Evolutionary conservation across 2,113 vertebrate genomes (phyloP), one percentile per base, ranked within the genome.

Genomic region (Potamarius usumacintae): DNA sequence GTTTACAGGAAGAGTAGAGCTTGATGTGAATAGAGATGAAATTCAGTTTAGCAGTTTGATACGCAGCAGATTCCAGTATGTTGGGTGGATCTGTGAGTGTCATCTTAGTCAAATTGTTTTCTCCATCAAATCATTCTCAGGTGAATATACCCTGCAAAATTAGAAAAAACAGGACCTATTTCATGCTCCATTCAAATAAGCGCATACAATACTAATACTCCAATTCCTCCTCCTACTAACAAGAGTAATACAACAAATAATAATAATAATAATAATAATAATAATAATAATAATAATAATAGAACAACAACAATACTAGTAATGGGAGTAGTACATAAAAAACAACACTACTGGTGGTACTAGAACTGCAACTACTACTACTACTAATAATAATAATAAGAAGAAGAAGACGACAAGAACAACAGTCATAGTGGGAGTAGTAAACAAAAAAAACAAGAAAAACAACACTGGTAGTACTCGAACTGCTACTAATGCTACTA

Each of bases 71-170:
- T 95, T 96, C 95, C 93, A 98, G 95, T 95, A 98, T 94, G 92
- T 98, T 97, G 94, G 97, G 97, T 52, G 96, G 97, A 95, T 98
- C 97, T 89, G 98, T 99, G 93, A 97, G 97, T 97, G 98, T 99
- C 98, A 99, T 99, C 96, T 99, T 99, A 97, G 95, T 95, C 92
- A 94, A 95, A 95, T 94, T 92, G 92, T 78, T 85, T 91, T 94
- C 91, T 94, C 93, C 95, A 95, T 98, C 93, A 97, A 96, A 95
- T 85, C 88, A 93, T 94, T 95, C 96, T 89, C 94, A 96, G 93
- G 90, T 91, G 91, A 93, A 90, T 87, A 86, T 91, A 87, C 53
- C 93, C 95, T 96, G 88, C 27, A 90, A 72, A 89, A 69, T 80
- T 7, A 87, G 85, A 89, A 65, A 8, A 81, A 86, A 65, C 63